phyloP scores from a whole-genome alignment of 2,797 vertebrate genomes.

The Crax fasciolata region DNA sequence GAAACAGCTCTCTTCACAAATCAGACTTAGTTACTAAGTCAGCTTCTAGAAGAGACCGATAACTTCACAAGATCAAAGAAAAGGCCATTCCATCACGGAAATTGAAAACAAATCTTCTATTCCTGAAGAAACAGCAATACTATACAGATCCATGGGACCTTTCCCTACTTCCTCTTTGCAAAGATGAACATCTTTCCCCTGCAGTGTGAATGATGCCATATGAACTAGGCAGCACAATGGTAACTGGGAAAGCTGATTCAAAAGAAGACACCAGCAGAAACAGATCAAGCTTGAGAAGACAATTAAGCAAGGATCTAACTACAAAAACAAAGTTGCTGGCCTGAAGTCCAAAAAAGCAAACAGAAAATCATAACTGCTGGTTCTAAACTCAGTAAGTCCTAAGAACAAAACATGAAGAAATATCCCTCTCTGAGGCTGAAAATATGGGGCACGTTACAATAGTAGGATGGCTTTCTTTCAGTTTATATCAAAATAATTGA shows the following conservation, averaged over 20 bases:
- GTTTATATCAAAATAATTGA: slow-evolving; percentile 14
- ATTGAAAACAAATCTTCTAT: neutral
- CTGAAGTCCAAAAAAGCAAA: neutral
- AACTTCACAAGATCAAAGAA: neutral
- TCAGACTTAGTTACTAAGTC: neutral
- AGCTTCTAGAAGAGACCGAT: neutral
- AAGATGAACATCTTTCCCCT: neutral
- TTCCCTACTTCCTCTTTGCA: neutral
- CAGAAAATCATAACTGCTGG: neutral
- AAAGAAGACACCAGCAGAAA: neutral
- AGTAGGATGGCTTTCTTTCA: neutral
- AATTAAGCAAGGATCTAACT: neutral
- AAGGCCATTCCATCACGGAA: neutral
- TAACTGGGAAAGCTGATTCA: neutral
- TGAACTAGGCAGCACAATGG: neutral
- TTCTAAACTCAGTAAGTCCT: neutral
- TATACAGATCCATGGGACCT: neutral
- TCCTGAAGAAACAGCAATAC: neutral
- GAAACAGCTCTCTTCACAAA: neutral
- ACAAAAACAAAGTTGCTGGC: neutral
- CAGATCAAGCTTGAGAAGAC: neutral
- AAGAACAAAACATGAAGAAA: neutral
- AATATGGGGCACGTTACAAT: accelerated
- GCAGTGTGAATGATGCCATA: neutral
- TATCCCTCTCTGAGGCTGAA: neutral